A percentile compares a stretch with the other conserved stretches of the same genome.
These are phyloP conservation scores for Chironex yamaguchii DNA, from an alignment of 30 jellyfish, hydroid and myxozoan genomes.

Conservation along the genomic window DNA sequence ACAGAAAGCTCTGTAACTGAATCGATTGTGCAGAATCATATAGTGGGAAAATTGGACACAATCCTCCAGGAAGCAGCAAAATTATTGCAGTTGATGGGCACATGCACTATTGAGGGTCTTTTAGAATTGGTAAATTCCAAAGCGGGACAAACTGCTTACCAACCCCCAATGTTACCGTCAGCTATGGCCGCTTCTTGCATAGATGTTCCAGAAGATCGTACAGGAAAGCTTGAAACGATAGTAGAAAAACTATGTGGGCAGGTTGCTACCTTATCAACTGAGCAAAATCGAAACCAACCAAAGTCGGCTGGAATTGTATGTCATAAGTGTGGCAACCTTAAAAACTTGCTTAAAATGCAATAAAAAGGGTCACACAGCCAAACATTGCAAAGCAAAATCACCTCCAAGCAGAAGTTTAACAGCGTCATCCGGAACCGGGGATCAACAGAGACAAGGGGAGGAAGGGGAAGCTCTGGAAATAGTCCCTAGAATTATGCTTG, in stretches of 20 bases:
- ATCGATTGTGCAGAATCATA: slow-evolving; percentile 4
- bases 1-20: background rate
- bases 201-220: background rate
- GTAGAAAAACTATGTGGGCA: background rate
- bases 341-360: slow-evolving; percentile 7
- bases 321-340: background rate
- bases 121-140: background rate
- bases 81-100: slow-evolving; percentile 4
- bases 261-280: background rate
- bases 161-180: background rate
- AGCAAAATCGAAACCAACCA: background rate
- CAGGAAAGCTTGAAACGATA: background rate
- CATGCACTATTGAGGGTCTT: background rate
- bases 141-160: background rate
- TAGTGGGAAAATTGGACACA: background rate
- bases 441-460: no score
- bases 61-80: background rate
- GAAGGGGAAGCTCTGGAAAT: background rate
- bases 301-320: background rate
- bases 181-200: background rate
- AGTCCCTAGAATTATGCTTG: background rate
- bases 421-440: background rate
- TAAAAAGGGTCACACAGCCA: slow-evolving; percentile 1
- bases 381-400: background rate
- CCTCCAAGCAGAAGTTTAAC: background rate